These are phyloP conservation scores for Plebejus argus DNA, from an alignment of 2,888 invertebrate genomes.

Conservation along the genomic window DNA sequence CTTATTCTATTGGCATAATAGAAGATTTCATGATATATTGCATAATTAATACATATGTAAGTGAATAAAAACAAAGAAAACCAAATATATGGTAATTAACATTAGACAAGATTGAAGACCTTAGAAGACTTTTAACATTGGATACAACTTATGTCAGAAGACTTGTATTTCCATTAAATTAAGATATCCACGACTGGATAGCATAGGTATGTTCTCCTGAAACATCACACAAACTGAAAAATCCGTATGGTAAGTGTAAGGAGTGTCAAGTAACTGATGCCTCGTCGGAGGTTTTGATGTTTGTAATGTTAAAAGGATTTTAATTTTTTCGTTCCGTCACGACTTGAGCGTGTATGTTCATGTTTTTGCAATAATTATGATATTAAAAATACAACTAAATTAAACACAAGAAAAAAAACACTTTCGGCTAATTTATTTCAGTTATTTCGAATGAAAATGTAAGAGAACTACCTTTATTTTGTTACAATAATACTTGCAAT, in stretches of 20 bases:
- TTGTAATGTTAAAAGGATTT: constrained; percentile 38
- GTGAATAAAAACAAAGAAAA: background rate
- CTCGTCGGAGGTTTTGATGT: constrained; percentile 57
- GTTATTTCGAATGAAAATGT: constrained; percentile 11
- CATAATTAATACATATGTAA: background rate
- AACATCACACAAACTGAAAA: constrained; percentile 54
- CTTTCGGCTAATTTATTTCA: background rate
- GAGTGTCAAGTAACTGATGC: constrained; percentile 71
- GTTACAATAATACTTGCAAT: constrained; percentile 31
- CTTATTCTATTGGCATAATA: background rate
- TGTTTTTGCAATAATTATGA: background rate
- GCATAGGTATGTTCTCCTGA: constrained; percentile 62
- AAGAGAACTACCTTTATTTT: constrained; percentile 14
- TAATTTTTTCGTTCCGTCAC: constrained; percentile 29
- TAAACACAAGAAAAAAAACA: background rate
- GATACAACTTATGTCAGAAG: background rate
- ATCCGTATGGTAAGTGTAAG: constrained; percentile 71
- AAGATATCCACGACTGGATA: constrained; percentile 66
- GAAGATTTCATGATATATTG: background rate
- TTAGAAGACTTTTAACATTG: background rate
- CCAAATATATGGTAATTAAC: background rate
- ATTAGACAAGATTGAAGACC: background rate
- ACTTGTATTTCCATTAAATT: background rate
- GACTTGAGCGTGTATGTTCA: constrained; percentile 13
- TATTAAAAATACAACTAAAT: background rate